Evolutionary conservation across 2,113 vertebrate species (phyloP).

Genomic region (Otocyon megalotis): DNA sequence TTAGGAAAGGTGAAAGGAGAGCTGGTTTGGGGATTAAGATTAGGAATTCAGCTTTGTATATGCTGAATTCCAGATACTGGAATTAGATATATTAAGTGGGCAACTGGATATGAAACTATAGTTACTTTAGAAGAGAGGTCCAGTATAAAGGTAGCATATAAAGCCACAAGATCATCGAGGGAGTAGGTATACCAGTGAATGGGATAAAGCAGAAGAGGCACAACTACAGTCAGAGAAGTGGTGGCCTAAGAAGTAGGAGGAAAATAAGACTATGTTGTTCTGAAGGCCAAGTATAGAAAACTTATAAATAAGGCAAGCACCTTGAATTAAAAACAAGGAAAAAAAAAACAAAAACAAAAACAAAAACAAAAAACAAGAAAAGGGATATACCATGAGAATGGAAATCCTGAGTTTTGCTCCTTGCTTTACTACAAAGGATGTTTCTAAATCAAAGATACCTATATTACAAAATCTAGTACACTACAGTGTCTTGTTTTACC

Average conservation of each 20-base stretch:
- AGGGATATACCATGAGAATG: not conserved
- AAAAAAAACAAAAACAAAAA: not conserved
- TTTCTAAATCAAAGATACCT: not conserved
- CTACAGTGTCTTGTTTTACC: not conserved
- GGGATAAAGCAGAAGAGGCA: not conserved
- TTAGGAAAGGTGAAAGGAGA: not conserved
- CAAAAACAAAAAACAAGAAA: not conserved
- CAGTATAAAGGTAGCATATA: not conserved
- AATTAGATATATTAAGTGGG: slow-evolving; percentile 16
- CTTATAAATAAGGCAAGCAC: not conserved
- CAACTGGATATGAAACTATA: not conserved
- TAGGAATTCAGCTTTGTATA: slow-evolving; percentile 24
- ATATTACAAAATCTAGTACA: not conserved
- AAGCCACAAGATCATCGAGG: not conserved
- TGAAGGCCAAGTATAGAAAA: not conserved
- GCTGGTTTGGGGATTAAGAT: not conserved
- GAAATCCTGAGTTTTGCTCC: not conserved
- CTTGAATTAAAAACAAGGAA: slow-evolving; percentile 13
- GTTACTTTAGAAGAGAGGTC: not conserved
- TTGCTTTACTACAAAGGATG: not conserved
- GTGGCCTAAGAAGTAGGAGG: not conserved
- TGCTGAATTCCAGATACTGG: not conserved
- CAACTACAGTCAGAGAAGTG: not conserved
- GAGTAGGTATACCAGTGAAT: not conserved
- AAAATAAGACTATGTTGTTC: not conserved